phyloP scores from a whole-genome alignment of 2,888 invertebrate genomes.

The Chrysolina haemoptera region DNA sequence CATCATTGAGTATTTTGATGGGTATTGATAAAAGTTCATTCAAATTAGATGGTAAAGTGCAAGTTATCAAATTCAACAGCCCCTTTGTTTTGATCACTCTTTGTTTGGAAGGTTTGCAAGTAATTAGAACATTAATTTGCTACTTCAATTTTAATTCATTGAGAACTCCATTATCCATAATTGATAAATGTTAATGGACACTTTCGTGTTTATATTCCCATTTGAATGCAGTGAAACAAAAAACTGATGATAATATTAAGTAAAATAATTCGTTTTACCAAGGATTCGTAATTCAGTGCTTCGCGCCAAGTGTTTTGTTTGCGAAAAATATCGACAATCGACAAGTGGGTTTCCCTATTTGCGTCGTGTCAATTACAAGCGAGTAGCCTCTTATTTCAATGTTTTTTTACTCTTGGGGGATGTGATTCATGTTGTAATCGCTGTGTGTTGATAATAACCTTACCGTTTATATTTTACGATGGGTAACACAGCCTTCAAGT shows the following conservation, averaged over 20 bases:
- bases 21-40: too few relatives aligned
- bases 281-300: conserved; percentile 14
- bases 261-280: not conserved
- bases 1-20: too few relatives aligned
- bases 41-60: not conserved
- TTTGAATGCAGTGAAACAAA: not conserved
- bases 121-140: conserved; percentile 1
- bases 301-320: conserved; percentile 56
- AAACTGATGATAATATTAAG: not conserved
- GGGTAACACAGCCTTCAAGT: conserved; percentile 64
- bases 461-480: conserved; percentile 62
- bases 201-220: not conserved
- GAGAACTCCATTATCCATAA: not conserved
- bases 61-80: not conserved
- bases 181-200: conserved; percentile 1
- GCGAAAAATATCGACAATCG: conserved; percentile 53
- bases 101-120: not conserved
- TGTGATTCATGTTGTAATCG: conserved; percentile 32
- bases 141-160: not conserved
- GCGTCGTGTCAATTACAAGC: conserved; percentile 52
- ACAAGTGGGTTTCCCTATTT: conserved; percentile 56
- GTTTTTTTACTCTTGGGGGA: conserved; percentile 41
- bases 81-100: not conserved
- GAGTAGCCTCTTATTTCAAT: conserved; percentile 38
- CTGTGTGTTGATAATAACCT: conserved; percentile 45